Conservation (phyloP, 2,888 invertebrate genomes). For the Microchrysa polita region DNA sequence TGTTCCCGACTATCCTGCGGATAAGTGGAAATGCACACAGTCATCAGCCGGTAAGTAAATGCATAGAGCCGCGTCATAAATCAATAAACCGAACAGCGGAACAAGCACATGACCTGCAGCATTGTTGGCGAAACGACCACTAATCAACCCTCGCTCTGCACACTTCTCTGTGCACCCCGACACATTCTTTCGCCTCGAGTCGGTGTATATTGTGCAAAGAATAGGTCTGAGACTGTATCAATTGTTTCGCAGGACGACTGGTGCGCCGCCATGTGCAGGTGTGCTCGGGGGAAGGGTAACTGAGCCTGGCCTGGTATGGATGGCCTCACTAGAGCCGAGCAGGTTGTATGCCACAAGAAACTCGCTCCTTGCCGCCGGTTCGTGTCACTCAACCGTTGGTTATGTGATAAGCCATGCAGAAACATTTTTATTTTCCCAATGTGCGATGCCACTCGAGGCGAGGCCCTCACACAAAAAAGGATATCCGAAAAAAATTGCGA, state of each 20-base stretch:
- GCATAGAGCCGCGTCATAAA: slow-evolving; percentile 5
- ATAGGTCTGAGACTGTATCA: no score
- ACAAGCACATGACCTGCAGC: slow-evolving; percentile 6
- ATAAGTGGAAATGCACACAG: slow-evolving; percentile 24
- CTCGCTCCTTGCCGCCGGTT: background rate
- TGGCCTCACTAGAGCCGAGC: background rate
- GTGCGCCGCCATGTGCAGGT: no score
- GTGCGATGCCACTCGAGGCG: slow-evolving; percentile 11
- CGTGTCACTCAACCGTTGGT: slow-evolving; percentile 12
- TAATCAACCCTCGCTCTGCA: background rate
- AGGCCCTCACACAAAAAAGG: slow-evolving; percentile 1
- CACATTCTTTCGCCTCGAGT: no score
- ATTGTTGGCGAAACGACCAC: background rate
- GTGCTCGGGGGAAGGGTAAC: no score
- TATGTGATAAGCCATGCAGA: slow-evolving; percentile 32
- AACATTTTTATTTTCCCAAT: slow-evolving; percentile 18
- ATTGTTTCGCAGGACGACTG: no score
- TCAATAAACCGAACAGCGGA: slow-evolving; percentile 24
- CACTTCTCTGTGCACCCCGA: background rate
- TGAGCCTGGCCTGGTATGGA: background rate
- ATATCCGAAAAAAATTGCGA: background rate
- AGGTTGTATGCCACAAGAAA: background rate
- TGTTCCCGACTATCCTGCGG: background rate
- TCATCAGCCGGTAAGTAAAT: slow-evolving; percentile 39
- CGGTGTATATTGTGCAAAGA: no score